Evolutionary conservation across 2,888 invertebrate species (phyloP), one percentile per base, ranked within the genome.

Genomic region (Scaptomyza polygonia): DNA sequence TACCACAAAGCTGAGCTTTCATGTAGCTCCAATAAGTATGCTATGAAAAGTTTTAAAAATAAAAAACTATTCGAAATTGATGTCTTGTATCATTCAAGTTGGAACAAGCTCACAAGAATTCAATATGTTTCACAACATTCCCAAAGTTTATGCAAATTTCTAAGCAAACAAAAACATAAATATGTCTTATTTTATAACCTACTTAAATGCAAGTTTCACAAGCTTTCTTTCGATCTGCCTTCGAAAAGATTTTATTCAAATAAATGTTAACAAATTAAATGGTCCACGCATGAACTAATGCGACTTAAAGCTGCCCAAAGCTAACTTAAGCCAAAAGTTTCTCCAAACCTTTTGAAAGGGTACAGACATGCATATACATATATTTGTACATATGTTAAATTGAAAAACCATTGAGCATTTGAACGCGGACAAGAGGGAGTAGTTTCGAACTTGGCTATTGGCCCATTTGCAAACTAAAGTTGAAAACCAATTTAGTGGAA

Each of bases 401-500:
- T 21, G 39, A 8, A 54, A 30, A 44, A 30, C 21, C 54, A 49
- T 36, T 14, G 32, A 30, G 14, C 27, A 7, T 32, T 6, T 27
- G 34, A 27, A 21, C 18, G 12, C 6, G 8, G 5, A 11, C 34
- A 16, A 36, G 27, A 42, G 21, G 11, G 40, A 14, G 5, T 1
- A 21, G 3, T 2, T 3, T 5, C 32, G 29, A 8, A 36, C 34
- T 52, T 57, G 59, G 77, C 63, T 83, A 25, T 44, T 51, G 30
- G 61, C 43, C 59, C 61, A 54, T 52, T 54, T 56, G 66, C 72
- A 53, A 25, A 25, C 3, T 76, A 79, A 77, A 72, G 57, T 72
- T 77, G 59, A 67, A 63, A 87, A 61, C 73, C 76, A 82, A 82
- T 82, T 82, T 81, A 78, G 85, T 67, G 79, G 82, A 84, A 85